Evolutionary conservation across 1,140 invertebrate species (phyloP), one percentile per base, ranked within the genome.

Genomic region (Cardiocondyla obscurior): DNA sequence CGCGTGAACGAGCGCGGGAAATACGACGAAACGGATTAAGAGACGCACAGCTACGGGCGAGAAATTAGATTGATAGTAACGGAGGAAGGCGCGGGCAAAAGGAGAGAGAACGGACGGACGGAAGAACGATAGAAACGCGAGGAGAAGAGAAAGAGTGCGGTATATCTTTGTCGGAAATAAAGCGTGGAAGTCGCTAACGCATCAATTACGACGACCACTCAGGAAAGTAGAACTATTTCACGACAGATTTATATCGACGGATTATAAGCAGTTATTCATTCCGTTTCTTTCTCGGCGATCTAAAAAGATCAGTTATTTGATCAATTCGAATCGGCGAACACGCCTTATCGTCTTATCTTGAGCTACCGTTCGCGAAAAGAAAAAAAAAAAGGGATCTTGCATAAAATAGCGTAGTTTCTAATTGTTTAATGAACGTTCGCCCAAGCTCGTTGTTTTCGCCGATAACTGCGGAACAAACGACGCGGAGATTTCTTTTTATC

Each of bases 11-110:
- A 55, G 79, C 42, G 19, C 55, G 39, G 42, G 30, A 58, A 76
- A 67, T 79, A 69, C 69, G 53, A 58, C 28, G 51, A 49, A 73
- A 73, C 28, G 69, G 69, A 58, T 74, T 58, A 81, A 79, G 67
- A 82, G 19, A 62, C 70, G 70, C 70, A 42, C 16, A 12, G 22
- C 53, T 62, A 39, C 57, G 55, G 28, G 25, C 33, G 81, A 62
- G 44, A 55, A 28, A 81, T 81, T 57, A 74, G 39, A 58, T 81
- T 58, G 77, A 73, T 81, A 70, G 69, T 53, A 57, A 58, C 22
- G 70, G 30, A 30, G 44, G 28, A n/a, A 77, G 22, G 8, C 19
- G 49, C 30, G 33, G 16, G n/a, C 33, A n/a, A n/a, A n/a, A n/a
- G 44, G 14, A 22, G 30, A 28, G 55, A 49, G 28, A 16, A 19